Base-by-base conservation (phyloP, 2,113 vertebrate species). In the Macrotus californicus region DNA sequence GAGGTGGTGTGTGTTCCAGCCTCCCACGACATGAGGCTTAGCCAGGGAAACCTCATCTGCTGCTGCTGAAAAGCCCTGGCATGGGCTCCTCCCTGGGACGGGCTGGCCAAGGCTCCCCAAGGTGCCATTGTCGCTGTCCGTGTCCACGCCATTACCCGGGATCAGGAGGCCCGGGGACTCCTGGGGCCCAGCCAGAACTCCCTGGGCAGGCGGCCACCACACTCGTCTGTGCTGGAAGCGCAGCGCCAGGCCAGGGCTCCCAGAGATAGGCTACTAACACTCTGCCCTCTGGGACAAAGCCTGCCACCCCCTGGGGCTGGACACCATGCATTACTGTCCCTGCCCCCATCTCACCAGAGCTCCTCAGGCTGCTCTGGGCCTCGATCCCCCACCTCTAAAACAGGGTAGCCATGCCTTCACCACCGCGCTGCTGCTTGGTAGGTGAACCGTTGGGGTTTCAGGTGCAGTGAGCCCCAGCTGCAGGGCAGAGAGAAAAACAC, bases 91-190 rank as follows among this genome's bases (percentile, higher is more conserved):
- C 94, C 95, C 96, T 11, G 12, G 26, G 80, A 94, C 87, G 95
- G 91, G 87, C 94, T 93, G 95, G 82, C 81, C 94, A 95, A 83
- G 96, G 54, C 72, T 95, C 97, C 95, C 96, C 15, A 52, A 97
- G 96, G 89, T 81, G 70, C 94, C 96, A 88, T 31, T 73, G 96
- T 88, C 96, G 96, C 96, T 29, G 75, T 88, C 93, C 31, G 8
- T 75, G 95, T 97, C 98, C 93, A 89, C 93, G 90, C 91, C 95
- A 95, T 97, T 93, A 97, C 95, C 93, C 83, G 88, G 97, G 97
- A 97, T 96, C 94, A 96, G 79, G 72, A 15, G 90, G 94, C 94
- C 94, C 54, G 67, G 95, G 95, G 95, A 52, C 46, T 29, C 41
- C 85, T 54, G 36, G 46, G 87, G 22, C 41, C 76, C 86, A 61